Base-by-base conservation (phyloP, 2,888 invertebrate genomes). In the Muscina levida region DNA sequence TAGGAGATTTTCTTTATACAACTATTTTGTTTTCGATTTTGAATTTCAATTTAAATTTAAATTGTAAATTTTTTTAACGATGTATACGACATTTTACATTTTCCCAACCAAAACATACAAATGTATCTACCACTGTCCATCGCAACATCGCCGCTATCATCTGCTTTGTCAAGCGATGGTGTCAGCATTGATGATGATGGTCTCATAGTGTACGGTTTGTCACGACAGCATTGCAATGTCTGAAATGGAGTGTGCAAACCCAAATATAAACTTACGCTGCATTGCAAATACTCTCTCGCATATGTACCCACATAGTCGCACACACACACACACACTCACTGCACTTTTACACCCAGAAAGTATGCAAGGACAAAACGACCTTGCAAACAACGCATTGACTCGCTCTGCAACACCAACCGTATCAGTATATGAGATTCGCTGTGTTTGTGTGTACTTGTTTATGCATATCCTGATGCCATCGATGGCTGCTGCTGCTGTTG, bases 141-240 rank as follows among this genome's bases (percentile, higher is more conserved):
- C 19, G 19, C 15, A 48, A 13, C 15, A 48, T 15, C 48, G 2
- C 13, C 4, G 11, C 53, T 17, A n/a, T 8, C 53, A 53, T 10
- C 51, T 42, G 44, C 10, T 42, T 15, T 62, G 56, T 72, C 67
- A 79, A 76, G 68, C 62, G 75, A 37, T 46, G 72, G 72, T 46
- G 70, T 46, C 53, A 59, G 72, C 65, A 46, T 44, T 44, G 31
- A 80, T 62, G 68, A 68, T 68, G 72, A 67, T 51, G 51, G 22
- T 53, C 53, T 22, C 24, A 44, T 1, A 68, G 56, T 71, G 56
- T 71, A 72, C 72, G 67, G 56, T 62, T 73, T 77, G 77, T 77
- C 74, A 71, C 77, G 74, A 71, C 77, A 72, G 68, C 59, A 81
- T 81, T 53, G 53, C 53, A 53, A 22, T 53, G 22, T 24, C 22